Percentiles rank a stretch among this genome's conserved stretches.
These are phyloP conservation scores for Ptilorrhoa leucosticta DNA, from an alignment of 2,113 vertebrate genomes.

Conservation along the genomic window DNA sequence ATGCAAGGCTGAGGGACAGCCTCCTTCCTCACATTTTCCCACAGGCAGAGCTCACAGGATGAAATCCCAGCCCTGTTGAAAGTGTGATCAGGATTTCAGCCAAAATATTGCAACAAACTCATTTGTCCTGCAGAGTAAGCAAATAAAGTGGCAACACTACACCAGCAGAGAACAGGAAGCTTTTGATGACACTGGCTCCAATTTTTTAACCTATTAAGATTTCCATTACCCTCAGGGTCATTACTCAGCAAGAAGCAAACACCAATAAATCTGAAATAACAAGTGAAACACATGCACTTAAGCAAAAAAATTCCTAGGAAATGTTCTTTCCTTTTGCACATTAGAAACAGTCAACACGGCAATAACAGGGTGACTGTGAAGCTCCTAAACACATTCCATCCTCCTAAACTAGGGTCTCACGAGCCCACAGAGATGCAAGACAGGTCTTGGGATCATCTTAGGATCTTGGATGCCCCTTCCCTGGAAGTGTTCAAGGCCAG, in stretches of 20 bases:
- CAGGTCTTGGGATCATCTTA: not conserved
- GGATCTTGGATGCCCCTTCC: not conserved
- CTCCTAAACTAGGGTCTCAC: not conserved
- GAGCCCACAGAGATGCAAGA: not conserved
- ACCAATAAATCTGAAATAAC: slow-evolving; percentile 51
- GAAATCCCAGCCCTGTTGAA: not conserved
- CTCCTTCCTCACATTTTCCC: not conserved
- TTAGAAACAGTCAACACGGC: not conserved
- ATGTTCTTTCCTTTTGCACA: not conserved
- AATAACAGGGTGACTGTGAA: not conserved
- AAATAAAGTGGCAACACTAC: not conserved
- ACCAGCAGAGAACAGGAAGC: slow-evolving; percentile 30
- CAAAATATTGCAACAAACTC: slow-evolving; percentile 19
- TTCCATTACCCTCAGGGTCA: slow-evolving; percentile 34
- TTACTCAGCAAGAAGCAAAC: slow-evolving; percentile 37
- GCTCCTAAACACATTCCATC: not conserved
- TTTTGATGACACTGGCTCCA: slow-evolving; percentile 26
- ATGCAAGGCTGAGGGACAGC: not conserved
- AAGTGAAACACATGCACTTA: slow-evolving; percentile 22
- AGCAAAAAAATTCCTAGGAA: slow-evolving; percentile 15
- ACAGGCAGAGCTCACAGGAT: not conserved
- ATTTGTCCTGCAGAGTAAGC: slow-evolving; percentile 9
- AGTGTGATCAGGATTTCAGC: not conserved
- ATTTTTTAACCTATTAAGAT: slow-evolving; percentile 30
- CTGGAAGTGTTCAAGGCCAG: not conserved